These are phyloP conservation scores for Jordanella pulchra DNA, from an alignment of 2,797 vertebrate species.

Conservation along the genomic window DNA sequence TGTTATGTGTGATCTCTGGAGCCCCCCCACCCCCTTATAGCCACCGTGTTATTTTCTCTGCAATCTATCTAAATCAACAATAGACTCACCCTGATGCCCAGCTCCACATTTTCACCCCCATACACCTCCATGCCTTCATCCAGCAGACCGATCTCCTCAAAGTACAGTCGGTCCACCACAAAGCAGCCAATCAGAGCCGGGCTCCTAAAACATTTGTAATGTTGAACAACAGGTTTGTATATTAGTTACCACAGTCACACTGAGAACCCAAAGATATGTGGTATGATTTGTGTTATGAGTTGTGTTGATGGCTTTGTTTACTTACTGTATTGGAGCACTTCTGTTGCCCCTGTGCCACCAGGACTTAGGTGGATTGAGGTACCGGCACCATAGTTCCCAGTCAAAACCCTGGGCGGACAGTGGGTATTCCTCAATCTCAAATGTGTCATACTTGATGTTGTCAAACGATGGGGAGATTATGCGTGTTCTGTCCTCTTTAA, in stretches of 20 bases:
- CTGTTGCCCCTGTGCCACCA: conserved; percentile 96
- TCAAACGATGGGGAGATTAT: conserved; percentile 97
- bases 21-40: conserved; percentile 51
- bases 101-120: conserved; percentile 96
- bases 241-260: conserved; percentile 48
- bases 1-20: conserved; percentile 24
- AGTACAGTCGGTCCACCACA: conserved; percentile 94
- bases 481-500: conserved; percentile 92
- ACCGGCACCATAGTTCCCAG: conserved; percentile 98
- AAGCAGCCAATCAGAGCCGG: conserved; percentile 98
- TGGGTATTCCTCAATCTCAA: conserved; percentile 96
- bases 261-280: conserved; percentile 19
- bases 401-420: conserved; percentile 96
- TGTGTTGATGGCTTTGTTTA: conserved; percentile 6
- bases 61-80: conserved; percentile 65
- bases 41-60: conserved; percentile 57
- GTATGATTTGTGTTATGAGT: conserved; percentile 19
- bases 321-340: conserved; percentile 94
- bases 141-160: conserved; percentile 95
- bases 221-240: conserved; percentile 44
- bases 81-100: conserved; percentile 91
- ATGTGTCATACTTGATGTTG: conserved; percentile 98
- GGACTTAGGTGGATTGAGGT: conserved; percentile 94
- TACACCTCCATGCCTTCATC: conserved; percentile 99
- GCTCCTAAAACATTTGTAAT: conserved; percentile 82